Evolutionary conservation across 2,797 vertebrate species (phyloP).

Genomic region (Arremon brunneinucha): DNA sequence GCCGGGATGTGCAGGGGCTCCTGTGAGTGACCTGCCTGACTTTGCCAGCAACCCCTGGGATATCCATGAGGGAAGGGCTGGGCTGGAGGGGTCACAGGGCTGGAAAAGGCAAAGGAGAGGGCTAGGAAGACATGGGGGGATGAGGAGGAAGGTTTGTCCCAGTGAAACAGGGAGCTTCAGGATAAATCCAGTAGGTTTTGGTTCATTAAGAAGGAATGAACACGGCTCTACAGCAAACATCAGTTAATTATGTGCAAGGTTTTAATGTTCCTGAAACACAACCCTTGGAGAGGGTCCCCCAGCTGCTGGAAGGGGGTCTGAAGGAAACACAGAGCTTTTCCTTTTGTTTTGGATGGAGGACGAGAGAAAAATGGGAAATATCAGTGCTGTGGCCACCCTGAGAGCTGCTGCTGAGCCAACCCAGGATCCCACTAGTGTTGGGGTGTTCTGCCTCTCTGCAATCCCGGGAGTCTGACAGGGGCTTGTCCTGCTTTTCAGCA

Average conservation of each 20-base stretch:
- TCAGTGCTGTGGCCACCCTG: neutral
- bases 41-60: neutral
- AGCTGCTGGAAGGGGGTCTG: slow-evolving; percentile 27
- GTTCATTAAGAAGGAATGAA: neutral
- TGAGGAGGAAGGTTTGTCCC: neutral
- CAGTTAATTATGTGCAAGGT: slow-evolving; percentile 54
- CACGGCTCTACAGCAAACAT: neutral
- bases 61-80: neutral
- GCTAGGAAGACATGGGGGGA: neutral
- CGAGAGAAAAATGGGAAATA: neutral
- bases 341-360: neutral
- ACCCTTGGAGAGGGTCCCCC: slow-evolving; percentile 24
- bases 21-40: rapidly evolving
- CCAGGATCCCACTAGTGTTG: neutral
- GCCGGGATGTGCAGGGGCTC: neutral
- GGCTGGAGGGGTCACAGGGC: neutral
- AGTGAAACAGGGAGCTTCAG: neutral
- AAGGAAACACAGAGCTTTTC: slow-evolving; percentile 7
- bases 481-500: neutral
- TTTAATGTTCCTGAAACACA: slow-evolving; percentile 54
- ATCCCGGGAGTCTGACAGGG: rapidly evolving
- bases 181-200: neutral
- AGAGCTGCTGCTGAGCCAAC: neutral
- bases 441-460: neutral
- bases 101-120: neutral